Evolutionary conservation across 2,797 vertebrate species (phyloP), one percentile per base, ranked within the genome.

Genomic region (Sebastes vulpes): DNA sequence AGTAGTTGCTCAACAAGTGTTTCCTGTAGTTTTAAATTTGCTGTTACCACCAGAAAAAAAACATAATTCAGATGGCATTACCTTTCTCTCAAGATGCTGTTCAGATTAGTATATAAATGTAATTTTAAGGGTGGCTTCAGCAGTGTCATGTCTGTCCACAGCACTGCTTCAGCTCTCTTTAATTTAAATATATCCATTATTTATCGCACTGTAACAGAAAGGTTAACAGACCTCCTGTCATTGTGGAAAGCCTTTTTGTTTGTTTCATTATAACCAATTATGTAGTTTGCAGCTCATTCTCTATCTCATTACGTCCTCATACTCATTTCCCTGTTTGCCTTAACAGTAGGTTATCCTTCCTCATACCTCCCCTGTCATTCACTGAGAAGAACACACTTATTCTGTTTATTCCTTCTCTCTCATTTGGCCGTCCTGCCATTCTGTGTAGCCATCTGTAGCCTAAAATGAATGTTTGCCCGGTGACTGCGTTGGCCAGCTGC

Each of bases 391-490:
- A 50, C 74, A 65, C 59, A 60, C 57, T 84, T 63, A 61, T 68
- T 84, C 72, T 35, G 32, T 67, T 56, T 75, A 29, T 54, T 72
- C 75, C 65, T 61, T 35, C 81, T 82, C 81, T 91, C 52, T 90
- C 80, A 84, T 90, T 86, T 85, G 29, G 61, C 64, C 69, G 16
- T 74, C 35, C 68, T 79, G 59, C 20, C 50, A 35, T 56, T 70
- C 77, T 76, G 64, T 50, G 54, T 50, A 63, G 48, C 72, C 23
- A 54, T 73, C 77, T 79, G 75, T 64, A 72, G 77, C 65, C 75
- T 60, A 77, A 88, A 89, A 90, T 70, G 65, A 82, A 78, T 68
- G 65, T 88, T 90, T 91, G 85, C 85, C 80, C 14, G 18, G 81
- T 83, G 82, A 91, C 77, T 84, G 70, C 14, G 20, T 69, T 58